Evolutionary conservation across 1,140 invertebrate species (phyloP), one percentile per base, ranked within the genome.

Genomic region (Octopus sinensis): DNA sequence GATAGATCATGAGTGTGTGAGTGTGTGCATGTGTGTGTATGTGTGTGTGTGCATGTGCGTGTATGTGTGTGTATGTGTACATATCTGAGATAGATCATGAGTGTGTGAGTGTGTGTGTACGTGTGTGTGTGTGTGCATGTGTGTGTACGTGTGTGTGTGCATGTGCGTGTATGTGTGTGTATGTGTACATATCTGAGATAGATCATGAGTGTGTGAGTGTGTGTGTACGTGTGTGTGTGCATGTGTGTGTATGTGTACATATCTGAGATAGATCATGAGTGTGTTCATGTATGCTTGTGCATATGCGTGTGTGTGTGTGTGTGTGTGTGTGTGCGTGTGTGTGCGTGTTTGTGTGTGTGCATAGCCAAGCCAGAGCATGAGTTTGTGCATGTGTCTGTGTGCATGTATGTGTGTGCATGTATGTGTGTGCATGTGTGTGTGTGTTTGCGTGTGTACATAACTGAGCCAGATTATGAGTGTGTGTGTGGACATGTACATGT

Each of bases 371-470:
- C 3, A 13, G n/a, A 68, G 1, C 10, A 13, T n/a, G 10, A 12
- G 62, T 13, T 13, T n/a, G 62, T 68, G 30, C 0, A 43, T 43
- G 2, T 43, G 30, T 2, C 0, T 43, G 30, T 43, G 30, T 43
- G 0, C 2, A 2, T 43, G 30, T 43, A 2, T 43, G 30, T 2
- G 2, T 43, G 30, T 43, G 0, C 2, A 2, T 2, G 30, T 43
- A 2, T 43, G 30, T 43, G 2, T 2, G 2, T 43, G 2, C 0
- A 0, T n/a, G n/a, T n/a, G n/a, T n/a, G n/a, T n/a, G n/a, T n/a
- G n/a, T n/a, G n/a, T n/a, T n/a, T n/a, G n/a, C n/a, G n/a, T n/a
- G n/a, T n/a, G n/a, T n/a, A n/a, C n/a, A n/a, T n/a, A n/a, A n/a
- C n/a, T n/a, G n/a, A 43, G 30, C 30, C 30, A 43, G 30, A 43